Conservation (phyloP, 2,888 invertebrate genomes). For the Agrochola lychnidis region DNA sequence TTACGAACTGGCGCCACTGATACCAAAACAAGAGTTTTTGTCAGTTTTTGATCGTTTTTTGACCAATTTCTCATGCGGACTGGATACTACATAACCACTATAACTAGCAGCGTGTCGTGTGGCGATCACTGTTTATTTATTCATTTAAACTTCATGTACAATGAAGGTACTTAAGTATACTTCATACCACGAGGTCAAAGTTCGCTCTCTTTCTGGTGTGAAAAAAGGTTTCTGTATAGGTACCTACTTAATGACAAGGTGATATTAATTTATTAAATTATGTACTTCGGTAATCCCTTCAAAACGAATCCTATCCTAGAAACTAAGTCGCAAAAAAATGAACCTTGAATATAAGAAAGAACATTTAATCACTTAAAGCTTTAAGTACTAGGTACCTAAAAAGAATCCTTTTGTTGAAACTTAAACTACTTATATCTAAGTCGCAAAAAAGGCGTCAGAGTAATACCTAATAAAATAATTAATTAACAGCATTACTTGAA, state of each 20-base stretch:
- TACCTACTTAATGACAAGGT: neutral
- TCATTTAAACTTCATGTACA: neutral
- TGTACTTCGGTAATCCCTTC: neutral
- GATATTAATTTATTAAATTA: neutral
- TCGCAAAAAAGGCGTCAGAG: no score
- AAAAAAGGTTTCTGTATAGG: neutral
- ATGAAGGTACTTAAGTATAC: neutral
- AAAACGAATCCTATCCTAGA: neutral
- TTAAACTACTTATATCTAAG: neutral
- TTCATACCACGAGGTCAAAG: neutral
- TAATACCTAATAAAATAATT: no score
- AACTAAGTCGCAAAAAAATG: neutral
- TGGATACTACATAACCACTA: no score
- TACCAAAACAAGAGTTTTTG: conserved; percentile 49
- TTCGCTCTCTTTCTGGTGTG: neutral
- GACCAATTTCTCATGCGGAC: neutral
- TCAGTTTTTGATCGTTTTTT: neutral
- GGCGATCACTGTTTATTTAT: neutral
- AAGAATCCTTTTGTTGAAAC: neutral
- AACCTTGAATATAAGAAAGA: neutral
- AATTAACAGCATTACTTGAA: neutral
- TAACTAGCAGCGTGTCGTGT: neutral
- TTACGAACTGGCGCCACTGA: conserved; percentile 58
- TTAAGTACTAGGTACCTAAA: no score
- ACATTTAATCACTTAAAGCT: no score